phyloP scores from a whole-genome alignment of 2,797 vertebrate genomes.

The Helicolenus hilgendorfi region DNA sequence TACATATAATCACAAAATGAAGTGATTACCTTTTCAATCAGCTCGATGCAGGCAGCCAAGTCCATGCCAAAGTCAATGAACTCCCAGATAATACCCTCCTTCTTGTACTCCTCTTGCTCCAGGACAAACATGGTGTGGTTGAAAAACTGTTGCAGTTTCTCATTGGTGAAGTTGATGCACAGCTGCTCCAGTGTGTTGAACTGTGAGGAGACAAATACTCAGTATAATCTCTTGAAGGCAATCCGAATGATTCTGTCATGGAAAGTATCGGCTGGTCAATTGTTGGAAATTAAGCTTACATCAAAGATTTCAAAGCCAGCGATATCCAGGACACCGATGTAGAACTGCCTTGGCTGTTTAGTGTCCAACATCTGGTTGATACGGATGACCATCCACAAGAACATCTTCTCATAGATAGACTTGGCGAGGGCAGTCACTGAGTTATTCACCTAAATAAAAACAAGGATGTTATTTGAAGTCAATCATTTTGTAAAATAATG shows the following conservation, averaged over 20 bases:
- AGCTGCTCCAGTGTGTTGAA: slow-evolving; percentile 82
- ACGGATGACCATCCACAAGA: slow-evolving; percentile 96
- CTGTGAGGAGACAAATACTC: neutral
- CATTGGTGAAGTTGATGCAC: slow-evolving; percentile 91
- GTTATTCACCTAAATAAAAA: slow-evolving; percentile 89
- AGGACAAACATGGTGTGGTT: slow-evolving; percentile 90
- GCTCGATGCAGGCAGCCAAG: slow-evolving; percentile 92
- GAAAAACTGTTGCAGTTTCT: slow-evolving; percentile 90
- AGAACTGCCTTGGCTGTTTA: slow-evolving; percentile 93
- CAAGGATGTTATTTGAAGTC: neutral
- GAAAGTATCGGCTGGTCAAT: neutral
- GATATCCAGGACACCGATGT: slow-evolving; percentile 95
- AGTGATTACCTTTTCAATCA: slow-evolving; percentile 82
- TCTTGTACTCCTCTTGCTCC: slow-evolving; percentile 90
- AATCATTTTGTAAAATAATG: neutral
- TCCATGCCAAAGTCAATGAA: slow-evolving; percentile 93
- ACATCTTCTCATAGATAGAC: slow-evolving; percentile 94
- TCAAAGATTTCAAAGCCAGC: slow-evolving; percentile 97
- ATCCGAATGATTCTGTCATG: neutral
- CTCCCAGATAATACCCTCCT: slow-evolving; percentile 90
- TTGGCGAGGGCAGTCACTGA: slow-evolving; percentile 92
- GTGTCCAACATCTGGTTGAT: slow-evolving; percentile 97
- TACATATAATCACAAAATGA: neutral
- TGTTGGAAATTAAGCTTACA: slow-evolving; percentile 72
- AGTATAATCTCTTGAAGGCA: neutral